Conservation (phyloP, 2,888 invertebrate species). For the Luffia ferchaultella region DNA sequence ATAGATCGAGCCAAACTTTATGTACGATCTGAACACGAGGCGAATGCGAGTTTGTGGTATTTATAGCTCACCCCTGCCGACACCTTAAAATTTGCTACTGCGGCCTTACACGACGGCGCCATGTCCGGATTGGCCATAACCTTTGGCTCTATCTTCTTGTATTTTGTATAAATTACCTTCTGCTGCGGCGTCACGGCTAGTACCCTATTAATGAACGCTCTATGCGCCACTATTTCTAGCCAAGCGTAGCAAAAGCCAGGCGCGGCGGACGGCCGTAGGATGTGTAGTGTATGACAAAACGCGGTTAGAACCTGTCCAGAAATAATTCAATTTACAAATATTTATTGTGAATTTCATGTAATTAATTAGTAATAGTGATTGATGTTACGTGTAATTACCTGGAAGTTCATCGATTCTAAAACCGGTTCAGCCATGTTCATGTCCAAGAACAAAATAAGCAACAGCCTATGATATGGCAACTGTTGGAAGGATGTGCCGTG, state of each 20-base stretch:
- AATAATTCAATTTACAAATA: too few relatives aligned
- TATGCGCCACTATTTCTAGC: constrained; percentile 97
- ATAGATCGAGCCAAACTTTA: too few relatives aligned
- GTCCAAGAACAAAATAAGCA: constrained; percentile 96
- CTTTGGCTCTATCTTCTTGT: too few relatives aligned
- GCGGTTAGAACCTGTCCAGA: constrained; percentile 80
- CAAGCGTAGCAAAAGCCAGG: constrained; percentile 98
- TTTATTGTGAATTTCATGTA: too few relatives aligned
- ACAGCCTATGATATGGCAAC: constrained; percentile 95
- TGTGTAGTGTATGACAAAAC: constrained; percentile 95
- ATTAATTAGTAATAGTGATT: not conserved
- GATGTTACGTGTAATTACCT: constrained; percentile 46
- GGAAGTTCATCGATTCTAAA: constrained; percentile 93
- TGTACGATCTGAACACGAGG: too few relatives aligned
- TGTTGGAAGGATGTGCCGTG: constrained; percentile 93
- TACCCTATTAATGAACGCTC: constrained; percentile 94
- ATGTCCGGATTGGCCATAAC: too few relatives aligned
- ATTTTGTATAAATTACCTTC: constrained; percentile 69
- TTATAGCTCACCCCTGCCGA: too few relatives aligned
- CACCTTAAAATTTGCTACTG: too few relatives aligned
- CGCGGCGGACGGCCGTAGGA: constrained; percentile 89
- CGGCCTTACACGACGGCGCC: too few relatives aligned
- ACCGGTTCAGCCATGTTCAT: constrained; percentile 93
- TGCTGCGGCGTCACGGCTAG: constrained; percentile 91
- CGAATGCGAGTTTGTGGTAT: too few relatives aligned